Conservation (phyloP, 2,113 vertebrate genomes). For the Sinocyclocheilus anshuiensis region DNA sequence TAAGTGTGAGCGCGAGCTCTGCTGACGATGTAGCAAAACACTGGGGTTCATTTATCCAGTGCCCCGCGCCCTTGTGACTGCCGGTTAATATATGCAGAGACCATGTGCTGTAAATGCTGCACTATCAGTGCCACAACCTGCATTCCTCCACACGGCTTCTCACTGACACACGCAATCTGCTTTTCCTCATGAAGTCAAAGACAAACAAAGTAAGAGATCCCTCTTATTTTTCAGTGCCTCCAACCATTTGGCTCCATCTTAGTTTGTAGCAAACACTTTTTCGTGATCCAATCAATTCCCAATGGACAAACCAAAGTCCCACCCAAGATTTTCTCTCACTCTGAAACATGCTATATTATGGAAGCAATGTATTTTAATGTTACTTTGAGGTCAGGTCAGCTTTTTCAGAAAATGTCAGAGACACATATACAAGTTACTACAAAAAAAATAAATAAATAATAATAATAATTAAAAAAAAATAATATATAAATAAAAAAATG, state of each 20-base stretch:
- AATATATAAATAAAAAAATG: no score
- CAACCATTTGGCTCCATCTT: not conserved
- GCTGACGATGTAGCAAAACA: conserved; percentile 51
- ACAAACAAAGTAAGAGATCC: conserved; percentile 25
- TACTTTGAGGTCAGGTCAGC: not conserved
- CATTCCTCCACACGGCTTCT: conserved; percentile 51
- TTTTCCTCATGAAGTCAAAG: conserved; percentile 20
- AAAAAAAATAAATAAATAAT: no score
- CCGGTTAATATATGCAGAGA: conserved; percentile 52
- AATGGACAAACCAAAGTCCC: not conserved
- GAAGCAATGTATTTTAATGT: not conserved
- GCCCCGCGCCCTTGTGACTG: conserved; percentile 27
- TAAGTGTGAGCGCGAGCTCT: conserved; percentile 35
- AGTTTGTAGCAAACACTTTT: not conserved
- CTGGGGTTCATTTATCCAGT: conserved; percentile 55
- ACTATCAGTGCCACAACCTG: conserved; percentile 48
- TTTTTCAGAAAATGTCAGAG: not conserved
- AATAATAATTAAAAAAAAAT: no score
- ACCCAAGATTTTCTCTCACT: not conserved
- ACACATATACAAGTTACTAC: not conserved
- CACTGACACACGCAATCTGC: conserved; percentile 27
- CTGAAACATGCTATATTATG: not conserved
- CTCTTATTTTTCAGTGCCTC: not conserved
- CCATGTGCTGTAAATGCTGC: conserved; percentile 26
- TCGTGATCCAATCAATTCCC: not conserved